Evolutionary conservation across 2,888 invertebrate species (phyloP).

Genomic region (Watsonalla binaria): DNA sequence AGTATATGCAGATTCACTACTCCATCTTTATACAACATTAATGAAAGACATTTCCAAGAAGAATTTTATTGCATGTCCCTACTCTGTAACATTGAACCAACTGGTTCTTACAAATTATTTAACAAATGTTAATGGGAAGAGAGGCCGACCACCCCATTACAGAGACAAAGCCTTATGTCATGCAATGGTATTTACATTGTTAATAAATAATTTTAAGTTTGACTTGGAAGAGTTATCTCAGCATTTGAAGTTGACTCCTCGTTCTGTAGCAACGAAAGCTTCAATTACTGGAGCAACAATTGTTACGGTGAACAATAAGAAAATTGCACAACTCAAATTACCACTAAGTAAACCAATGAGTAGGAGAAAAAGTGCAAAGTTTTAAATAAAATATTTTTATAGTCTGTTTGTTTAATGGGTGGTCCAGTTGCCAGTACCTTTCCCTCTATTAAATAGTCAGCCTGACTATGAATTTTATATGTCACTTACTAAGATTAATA

Average conservation of each 20-base stretch:
- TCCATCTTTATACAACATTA: conserved; percentile 32
- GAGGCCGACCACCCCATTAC: conserved; percentile 42
- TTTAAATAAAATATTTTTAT: conserved; percentile 27
- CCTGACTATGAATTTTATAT: too few relatives aligned
- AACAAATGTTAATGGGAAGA: conserved; percentile 28
- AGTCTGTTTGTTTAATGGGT: background rate
- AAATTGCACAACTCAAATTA: conserved; percentile 52
- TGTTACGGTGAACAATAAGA: conserved; percentile 32
- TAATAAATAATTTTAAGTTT: conserved; percentile 57
- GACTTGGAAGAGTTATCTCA: conserved; percentile 46
- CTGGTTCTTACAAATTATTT: conserved; percentile 48
- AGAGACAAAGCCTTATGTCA: conserved; percentile 63
- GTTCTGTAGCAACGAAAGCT: conserved; percentile 40
- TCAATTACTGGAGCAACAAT: conserved; percentile 50
- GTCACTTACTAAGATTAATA: too few relatives aligned
- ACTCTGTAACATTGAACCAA: conserved; percentile 51
- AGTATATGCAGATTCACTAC: conserved; percentile 47
- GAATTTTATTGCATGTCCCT: conserved; percentile 34
- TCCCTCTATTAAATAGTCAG: too few relatives aligned
- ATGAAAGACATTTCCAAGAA: conserved; percentile 46
- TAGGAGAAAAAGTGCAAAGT: conserved; percentile 50
- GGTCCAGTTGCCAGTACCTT: too few relatives aligned
- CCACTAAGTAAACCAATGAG: conserved; percentile 35
- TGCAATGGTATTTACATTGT: conserved; percentile 51
- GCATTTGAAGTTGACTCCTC: conserved; percentile 39